Percentiles rank a stretch among this genome's conserved stretches.
Conservation (phyloP, 2,113 vertebrate genomes). For the Xiphias gladius region DNA sequence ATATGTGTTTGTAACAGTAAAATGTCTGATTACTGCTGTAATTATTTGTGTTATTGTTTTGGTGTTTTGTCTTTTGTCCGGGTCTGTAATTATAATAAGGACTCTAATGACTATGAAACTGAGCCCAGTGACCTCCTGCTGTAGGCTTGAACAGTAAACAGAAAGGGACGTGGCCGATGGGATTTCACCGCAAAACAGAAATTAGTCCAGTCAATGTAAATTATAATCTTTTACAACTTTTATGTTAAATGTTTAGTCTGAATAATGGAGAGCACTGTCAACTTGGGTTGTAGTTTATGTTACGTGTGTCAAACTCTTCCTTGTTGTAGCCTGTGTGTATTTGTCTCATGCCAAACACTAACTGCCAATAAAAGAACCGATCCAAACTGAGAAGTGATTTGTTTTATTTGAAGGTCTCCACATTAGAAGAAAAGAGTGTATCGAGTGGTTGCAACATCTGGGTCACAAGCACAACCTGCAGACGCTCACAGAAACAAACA, state of each 20-base stretch:
- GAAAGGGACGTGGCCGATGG: conserved; percentile 27
- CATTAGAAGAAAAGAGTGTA: neutral
- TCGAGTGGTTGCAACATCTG: conserved; percentile 7
- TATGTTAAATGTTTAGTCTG: conserved; percentile 35
- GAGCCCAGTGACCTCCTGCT: conserved; percentile 40
- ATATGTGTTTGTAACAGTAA: conserved; percentile 61
- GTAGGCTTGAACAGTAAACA: conserved; percentile 35
- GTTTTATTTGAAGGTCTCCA: conserved; percentile 24
- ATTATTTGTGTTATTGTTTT: conserved; percentile 71
- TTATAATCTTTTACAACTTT: conserved; percentile 5
- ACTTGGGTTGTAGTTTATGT: conserved; percentile 44
- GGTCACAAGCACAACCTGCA: conserved; percentile 34
- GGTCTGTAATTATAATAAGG: conserved; percentile 55
- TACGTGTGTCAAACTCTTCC: conserved; percentile 55
- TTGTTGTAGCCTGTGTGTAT: conserved; percentile 66
- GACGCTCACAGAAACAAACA: conserved; percentile 34
- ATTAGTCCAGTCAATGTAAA: conserved; percentile 35
- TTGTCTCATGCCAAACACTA: conserved; percentile 64
- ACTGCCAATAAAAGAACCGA: conserved; percentile 77
- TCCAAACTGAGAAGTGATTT: conserved; percentile 36
- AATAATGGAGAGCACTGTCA: conserved; percentile 22
- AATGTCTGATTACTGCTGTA: conserved; percentile 61
- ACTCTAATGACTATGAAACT: conserved; percentile 51
- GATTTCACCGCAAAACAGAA: conserved; percentile 35
- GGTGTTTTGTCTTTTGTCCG: conserved; percentile 68